phyloP scores from a whole-genome alignment of 2,113 vertebrate species.

The Hystrix cristata region DNA sequence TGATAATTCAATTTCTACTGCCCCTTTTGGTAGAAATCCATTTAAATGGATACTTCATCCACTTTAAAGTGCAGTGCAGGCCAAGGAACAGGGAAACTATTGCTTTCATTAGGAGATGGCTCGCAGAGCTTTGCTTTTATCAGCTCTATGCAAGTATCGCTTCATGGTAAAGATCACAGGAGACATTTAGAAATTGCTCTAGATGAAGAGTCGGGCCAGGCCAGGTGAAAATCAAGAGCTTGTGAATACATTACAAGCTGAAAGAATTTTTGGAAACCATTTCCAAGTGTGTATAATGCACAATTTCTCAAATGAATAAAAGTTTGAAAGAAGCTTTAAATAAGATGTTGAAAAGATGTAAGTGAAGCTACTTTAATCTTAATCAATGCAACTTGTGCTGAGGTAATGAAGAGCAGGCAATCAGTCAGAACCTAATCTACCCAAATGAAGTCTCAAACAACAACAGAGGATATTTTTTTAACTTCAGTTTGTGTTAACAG shows the following conservation, averaged over 20 bases:
- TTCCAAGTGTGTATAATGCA: constrained; percentile 66
- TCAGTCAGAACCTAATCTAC: constrained; percentile 83
- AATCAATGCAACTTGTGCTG: constrained; percentile 82
- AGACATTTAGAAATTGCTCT: constrained; percentile 41
- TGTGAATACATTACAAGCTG: constrained; percentile 59
- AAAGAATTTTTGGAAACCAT: constrained; percentile 70
- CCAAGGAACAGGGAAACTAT: background rate
- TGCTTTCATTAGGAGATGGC: background rate
- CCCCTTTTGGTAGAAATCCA: background rate
- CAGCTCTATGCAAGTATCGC: background rate
- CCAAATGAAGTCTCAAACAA: constrained; percentile 78
- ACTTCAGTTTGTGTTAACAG: constrained; percentile 77
- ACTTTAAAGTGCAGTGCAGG: background rate
- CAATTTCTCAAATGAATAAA: constrained; percentile 74
- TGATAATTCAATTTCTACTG: background rate
- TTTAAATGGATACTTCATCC: background rate
- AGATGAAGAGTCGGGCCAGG: background rate
- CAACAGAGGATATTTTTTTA: constrained; percentile 58
- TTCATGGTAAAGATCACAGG: background rate
- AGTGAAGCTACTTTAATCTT: constrained; percentile 77
- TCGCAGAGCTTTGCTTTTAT: background rate
- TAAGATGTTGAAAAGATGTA: constrained; percentile 68
- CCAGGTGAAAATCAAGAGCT: constrained; percentile 72
- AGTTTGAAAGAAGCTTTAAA: constrained; percentile 80
- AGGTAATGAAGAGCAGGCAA: constrained; percentile 81